Base-by-base conservation (phyloP, 2,797 vertebrate genomes). In the Naso thynnoides region DNA sequence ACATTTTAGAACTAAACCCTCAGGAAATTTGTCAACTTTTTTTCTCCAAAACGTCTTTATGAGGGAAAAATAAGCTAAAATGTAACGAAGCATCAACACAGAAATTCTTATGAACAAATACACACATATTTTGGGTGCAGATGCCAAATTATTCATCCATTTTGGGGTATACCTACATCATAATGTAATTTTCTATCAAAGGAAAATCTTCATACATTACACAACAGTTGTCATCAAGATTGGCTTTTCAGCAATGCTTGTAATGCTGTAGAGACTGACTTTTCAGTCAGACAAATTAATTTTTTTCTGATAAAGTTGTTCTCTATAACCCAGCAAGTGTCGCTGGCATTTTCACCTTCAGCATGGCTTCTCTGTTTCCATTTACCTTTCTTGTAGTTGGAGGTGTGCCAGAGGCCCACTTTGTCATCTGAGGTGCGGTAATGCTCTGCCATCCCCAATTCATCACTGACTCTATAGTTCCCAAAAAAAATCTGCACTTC, bases 201-300 rank as follows among this genome's bases (percentile, higher is more conserved):
- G 73, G 39, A 49, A 76, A 83, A 86, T 89, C 69, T 86, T 11
- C 54, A 70, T 60, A 82, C 78, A 77, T 72, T 74, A 76, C 75
- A 77, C 55, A 86, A 74, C 64, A 76, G 66, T 76, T 75, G 66
- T 69, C 64, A 50, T 83, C 55, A 75, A 78, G 56, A 84, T 81
- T 63, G 80, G 48, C 66, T 78, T 58, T 61, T 38, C 11, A 49
- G 27, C 53, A 58, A 53, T 3, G 18, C 50, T 63, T 49, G 64
- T 19, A 62, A 33, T 49, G 54, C 19, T 41, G 48, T 3, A 44
- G 41, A 64, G 29, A 62, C 56, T 18, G 55, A 60, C 31, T 52
- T 39, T 13, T 21, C n/a, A 16, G 38, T 55, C 24, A 58, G 55
- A 44, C 1, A 38, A 41, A 59, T 38, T 18, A 1, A 29, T 39